phyloP scores from a whole-genome alignment of 2,113 vertebrate species.

The Emydocephalus ijimae region DNA sequence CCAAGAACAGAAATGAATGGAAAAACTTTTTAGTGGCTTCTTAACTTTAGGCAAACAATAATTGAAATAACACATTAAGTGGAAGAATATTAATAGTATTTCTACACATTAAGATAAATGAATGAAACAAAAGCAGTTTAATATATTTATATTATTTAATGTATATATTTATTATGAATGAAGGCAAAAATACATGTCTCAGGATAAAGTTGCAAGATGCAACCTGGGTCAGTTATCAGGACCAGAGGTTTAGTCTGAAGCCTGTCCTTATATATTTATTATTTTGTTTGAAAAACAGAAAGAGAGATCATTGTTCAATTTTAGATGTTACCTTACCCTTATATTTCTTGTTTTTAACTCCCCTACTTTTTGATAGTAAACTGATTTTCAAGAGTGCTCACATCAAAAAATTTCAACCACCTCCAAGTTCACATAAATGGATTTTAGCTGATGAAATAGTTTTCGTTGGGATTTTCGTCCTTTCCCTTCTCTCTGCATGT shows the following conservation, averaged over 20 bases:
- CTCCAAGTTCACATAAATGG: neutral
- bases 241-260: neutral
- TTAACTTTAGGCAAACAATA: neutral
- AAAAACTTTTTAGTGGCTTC: neutral
- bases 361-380: neutral
- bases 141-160: neutral
- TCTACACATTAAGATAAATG: constrained; percentile 11
- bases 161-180: neutral
- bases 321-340: rapidly evolving
- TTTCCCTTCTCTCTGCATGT: neutral
- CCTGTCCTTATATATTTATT: neutral
- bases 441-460: neutral
- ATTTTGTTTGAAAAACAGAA: neutral
- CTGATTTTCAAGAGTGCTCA: neutral
- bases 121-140: constrained; percentile 18
- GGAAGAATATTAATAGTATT: neutral
- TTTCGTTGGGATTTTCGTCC: neutral
- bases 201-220: neutral
- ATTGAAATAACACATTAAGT: neutral
- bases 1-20: neutral
- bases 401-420: neutral
- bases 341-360: neutral
- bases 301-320: neutral
- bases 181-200: neutral
- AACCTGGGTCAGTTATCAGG: too few relatives aligned